Conservation (phyloP, 2,888 invertebrate species). For the Zelleria hepariella region DNA sequence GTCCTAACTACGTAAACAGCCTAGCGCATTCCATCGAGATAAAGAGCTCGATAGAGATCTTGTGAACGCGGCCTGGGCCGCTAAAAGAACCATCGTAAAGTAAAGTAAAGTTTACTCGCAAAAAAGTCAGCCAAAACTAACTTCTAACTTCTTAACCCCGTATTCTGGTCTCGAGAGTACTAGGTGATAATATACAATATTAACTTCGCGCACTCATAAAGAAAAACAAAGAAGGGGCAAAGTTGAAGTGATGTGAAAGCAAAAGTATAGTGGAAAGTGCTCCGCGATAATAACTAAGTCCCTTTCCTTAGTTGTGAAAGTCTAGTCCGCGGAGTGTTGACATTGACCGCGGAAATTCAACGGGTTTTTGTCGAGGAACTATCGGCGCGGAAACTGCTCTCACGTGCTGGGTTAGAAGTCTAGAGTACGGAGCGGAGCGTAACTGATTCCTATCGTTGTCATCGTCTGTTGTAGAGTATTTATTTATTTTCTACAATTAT, state of each 20-base stretch:
- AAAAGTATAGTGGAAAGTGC: not conserved
- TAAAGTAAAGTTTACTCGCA: too few relatives aligned
- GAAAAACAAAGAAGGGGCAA: not conserved
- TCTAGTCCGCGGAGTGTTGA: not conserved
- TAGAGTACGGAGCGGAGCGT: not conserved
- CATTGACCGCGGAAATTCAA: not conserved
- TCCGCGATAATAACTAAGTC: not conserved
- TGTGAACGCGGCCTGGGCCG: too few relatives aligned
- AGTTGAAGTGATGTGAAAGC: not conserved
- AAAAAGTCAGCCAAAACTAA: too few relatives aligned
- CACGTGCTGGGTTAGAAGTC: not conserved
- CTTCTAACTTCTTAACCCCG: too few relatives aligned
- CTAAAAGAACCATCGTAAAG: too few relatives aligned
- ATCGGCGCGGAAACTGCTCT: not conserved
- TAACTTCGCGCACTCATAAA: not conserved
- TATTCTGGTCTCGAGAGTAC: too few relatives aligned
- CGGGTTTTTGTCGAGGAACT: not conserved
- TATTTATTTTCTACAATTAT: too few relatives aligned
- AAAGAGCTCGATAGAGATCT: too few relatives aligned
- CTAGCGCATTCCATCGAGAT: too few relatives aligned
- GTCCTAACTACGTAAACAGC: too few relatives aligned
- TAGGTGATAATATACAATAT: too few relatives aligned
- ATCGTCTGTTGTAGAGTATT: too few relatives aligned
- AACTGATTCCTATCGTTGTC: not conserved
- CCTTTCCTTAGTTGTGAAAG: not conserved